Conservation (phyloP, 2,113 vertebrate species). For the Leucopternis melanops region DNA sequence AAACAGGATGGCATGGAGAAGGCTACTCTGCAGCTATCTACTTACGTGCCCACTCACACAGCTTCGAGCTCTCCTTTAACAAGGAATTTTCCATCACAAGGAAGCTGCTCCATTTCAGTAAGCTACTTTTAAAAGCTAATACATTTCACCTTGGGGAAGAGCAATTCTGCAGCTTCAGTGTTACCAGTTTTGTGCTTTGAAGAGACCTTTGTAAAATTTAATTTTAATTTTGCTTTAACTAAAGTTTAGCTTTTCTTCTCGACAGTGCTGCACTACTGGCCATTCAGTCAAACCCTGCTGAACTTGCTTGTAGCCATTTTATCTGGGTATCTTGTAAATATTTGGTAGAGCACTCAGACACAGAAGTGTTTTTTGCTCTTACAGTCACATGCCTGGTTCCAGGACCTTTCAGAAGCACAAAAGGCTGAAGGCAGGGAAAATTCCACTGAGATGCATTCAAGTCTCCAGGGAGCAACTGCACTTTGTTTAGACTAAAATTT, state of each 20-base stretch:
- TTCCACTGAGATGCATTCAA: conserved; percentile 68
- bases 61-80: background rate
- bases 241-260: background rate
- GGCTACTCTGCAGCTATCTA: background rate
- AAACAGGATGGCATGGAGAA: background rate
- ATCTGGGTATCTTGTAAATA: conserved; percentile 52
- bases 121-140: conserved; percentile 31
- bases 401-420: conserved; percentile 71
- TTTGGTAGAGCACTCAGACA: conserved; percentile 28
- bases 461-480: conserved; percentile 70
- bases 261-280: background rate
- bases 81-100: conserved; percentile 38
- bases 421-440: conserved; percentile 73
- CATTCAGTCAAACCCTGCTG: conserved; percentile 41
- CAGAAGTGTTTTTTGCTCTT: conserved; percentile 36
- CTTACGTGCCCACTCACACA: background rate
- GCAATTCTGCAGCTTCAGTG: conserved; percentile 12
- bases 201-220: background rate
- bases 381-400: conserved; percentile 57
- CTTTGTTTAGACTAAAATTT: conserved; percentile 59
- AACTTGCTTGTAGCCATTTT: conserved; percentile 48
- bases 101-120: conserved; percentile 55
- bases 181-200: background rate
- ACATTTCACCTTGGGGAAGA: background rate
- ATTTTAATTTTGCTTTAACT: conserved; percentile 7